Conservation (phyloP, 2,113 vertebrate genomes). For the Zeus faber region DNA sequence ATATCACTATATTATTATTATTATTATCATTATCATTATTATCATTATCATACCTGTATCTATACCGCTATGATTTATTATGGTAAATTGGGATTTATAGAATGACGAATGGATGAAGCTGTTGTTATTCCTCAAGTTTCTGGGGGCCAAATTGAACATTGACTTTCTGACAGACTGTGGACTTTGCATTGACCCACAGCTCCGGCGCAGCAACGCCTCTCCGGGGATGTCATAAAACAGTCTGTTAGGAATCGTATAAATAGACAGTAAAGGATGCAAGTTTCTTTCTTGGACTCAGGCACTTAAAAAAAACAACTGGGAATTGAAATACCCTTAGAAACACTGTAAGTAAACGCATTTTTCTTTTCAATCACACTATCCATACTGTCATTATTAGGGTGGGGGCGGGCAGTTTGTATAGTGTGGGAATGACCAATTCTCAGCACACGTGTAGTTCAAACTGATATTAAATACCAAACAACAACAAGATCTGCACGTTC, state of each 20-base stretch:
- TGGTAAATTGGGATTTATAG: too few relatives aligned
- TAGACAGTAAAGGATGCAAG: conserved; percentile 33
- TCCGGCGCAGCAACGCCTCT: conserved; percentile 68
- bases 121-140: conserved; percentile 46
- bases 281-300: conserved; percentile 32
- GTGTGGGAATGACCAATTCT: too few relatives aligned
- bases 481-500: too few relatives aligned
- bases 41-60: too few relatives aligned
- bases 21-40: too few relatives aligned
- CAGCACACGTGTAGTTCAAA: too few relatives aligned
- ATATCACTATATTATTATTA: too few relatives aligned
- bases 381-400: too few relatives aligned
- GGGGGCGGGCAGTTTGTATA: too few relatives aligned
- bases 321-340: conserved; percentile 19
- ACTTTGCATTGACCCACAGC: conserved; percentile 68
- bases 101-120: too few relatives aligned
- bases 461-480: too few relatives aligned
- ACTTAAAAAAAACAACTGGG: conserved; percentile 15
- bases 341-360: conserved; percentile 46
- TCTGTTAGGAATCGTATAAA: conserved; percentile 54
- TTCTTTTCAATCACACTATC: background rate
- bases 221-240: conserved; percentile 54
- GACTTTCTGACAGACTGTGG: conserved; percentile 64
- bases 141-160: conserved; percentile 63
- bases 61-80: too few relatives aligned